Conservation (phyloP, 1,140 invertebrate genomes). For the Aphidius ervi region DNA sequence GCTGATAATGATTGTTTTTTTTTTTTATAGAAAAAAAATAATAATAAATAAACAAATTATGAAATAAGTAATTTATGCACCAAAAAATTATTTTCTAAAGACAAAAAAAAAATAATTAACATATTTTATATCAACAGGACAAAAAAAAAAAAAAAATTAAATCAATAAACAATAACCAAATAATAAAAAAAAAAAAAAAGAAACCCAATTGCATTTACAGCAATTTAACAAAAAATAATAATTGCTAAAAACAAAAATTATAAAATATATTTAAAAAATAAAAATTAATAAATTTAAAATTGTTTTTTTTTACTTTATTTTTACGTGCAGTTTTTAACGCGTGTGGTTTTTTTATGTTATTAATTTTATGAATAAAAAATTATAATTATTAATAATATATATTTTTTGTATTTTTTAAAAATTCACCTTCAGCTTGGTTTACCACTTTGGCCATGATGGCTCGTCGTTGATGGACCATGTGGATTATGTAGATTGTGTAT, state of each 20-base stretch:
- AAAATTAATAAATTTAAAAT: constrained; percentile 2
- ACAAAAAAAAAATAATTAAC: not conserved
- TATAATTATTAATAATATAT: not conserved
- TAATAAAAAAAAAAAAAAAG: not conserved
- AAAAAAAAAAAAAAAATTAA: not conserved
- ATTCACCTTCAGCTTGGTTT: constrained; percentile 43
- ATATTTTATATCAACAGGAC: not conserved
- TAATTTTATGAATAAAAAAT: not conserved
- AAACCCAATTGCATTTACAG: constrained; percentile 12
- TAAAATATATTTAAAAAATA: too few relatives aligned
- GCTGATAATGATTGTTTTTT: too few relatives aligned
- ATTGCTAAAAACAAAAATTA: not conserved
- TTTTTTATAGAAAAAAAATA: too few relatives aligned
- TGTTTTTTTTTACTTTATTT: constrained; percentile 1
- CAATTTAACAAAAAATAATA: constrained; percentile 7
- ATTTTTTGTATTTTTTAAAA: not conserved
- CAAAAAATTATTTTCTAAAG: too few relatives aligned
- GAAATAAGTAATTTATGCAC: too few relatives aligned
- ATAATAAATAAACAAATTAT: too few relatives aligned
- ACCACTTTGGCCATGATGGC: constrained; percentile 33
- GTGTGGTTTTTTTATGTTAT: not conserved
- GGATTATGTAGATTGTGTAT: constrained; percentile 38
- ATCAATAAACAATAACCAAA: not conserved
- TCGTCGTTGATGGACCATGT: constrained; percentile 39
- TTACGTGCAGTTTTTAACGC: not conserved